Evolutionary conservation across 2,888 invertebrate species (phyloP).

Genomic region (Zele albiditarsus): DNA sequence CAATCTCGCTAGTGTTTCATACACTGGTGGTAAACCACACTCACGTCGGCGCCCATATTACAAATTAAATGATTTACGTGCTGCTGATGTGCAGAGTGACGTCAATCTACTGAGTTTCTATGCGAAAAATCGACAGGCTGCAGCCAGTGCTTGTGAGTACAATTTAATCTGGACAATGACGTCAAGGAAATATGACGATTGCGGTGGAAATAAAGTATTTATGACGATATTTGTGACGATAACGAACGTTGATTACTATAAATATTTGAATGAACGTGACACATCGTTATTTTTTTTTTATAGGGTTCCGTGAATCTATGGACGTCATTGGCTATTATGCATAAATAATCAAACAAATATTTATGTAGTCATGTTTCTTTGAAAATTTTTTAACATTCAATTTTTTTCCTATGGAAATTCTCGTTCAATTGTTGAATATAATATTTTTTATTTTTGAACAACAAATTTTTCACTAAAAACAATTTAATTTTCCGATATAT

Average conservation of each 20-base stretch:
- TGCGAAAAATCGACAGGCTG: constrained; percentile 85
- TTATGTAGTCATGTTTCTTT: too few relatives aligned
- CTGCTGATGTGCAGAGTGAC: constrained; percentile 85
- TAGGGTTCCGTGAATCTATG: background rate
- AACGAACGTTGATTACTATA: background rate
- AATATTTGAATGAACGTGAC: background rate
- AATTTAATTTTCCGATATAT: too few relatives aligned
- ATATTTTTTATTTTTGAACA: too few relatives aligned
- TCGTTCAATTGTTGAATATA: too few relatives aligned
- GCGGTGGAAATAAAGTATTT: background rate
- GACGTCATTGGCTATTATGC: too few relatives aligned
- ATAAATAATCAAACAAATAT: too few relatives aligned
- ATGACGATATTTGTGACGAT: constrained; percentile 7
- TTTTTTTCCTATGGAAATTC: too few relatives aligned
- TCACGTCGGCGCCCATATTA: constrained; percentile 83
- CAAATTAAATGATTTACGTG: constrained; percentile 77
- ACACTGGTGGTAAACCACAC: constrained; percentile 87
- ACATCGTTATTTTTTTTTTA: background rate
- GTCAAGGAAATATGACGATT: background rate
- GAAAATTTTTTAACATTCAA: too few relatives aligned
- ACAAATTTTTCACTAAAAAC: too few relatives aligned
- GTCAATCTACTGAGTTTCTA: constrained; percentile 91
- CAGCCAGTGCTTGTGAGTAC: constrained; percentile 73
- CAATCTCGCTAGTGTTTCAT: constrained; percentile 88
- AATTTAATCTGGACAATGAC: constrained; percentile 30